phyloP scores from a whole-genome alignment of 2,888 invertebrate genomes.

The Junonia oenone region DNA sequence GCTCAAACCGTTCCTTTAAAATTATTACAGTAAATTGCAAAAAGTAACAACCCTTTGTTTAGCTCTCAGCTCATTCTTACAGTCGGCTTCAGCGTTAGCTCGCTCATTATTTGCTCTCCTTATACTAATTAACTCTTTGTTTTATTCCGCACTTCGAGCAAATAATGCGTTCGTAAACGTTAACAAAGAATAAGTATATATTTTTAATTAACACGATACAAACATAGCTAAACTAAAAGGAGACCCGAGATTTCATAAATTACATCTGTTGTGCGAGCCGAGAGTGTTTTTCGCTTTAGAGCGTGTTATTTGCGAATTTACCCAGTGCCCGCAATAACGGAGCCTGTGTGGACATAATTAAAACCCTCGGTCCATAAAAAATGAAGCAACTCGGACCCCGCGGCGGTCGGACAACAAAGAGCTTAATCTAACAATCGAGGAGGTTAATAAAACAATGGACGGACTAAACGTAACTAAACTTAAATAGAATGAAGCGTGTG shows the following conservation, averaged over 20 bases:
- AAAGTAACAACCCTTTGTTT: constrained; percentile 9
- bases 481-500: constrained; percentile 31
- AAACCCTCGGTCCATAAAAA: constrained; percentile 15
- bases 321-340: constrained; percentile 4
- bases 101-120: constrained; percentile 18
- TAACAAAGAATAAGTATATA: neutral
- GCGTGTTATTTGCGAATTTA: constrained; percentile 2
- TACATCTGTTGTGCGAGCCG: neutral
- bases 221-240: neutral
- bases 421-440: constrained; percentile 20
- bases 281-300: neutral
- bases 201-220: neutral
- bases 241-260: neutral
- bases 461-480: constrained; percentile 27
- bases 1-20: constrained; percentile 2
- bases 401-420: constrained; percentile 12
- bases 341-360: constrained; percentile 16
- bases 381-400: constrained; percentile 7
- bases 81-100: constrained; percentile 15
- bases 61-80: constrained; percentile 9
- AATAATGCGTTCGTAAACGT: constrained; percentile 3
- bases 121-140: constrained; percentile 21
- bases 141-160: neutral
- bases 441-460: constrained; percentile 15
- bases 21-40: constrained; percentile 16